These are phyloP conservation scores for Xenops minutus DNA, from an alignment of 2,797 vertebrate genomes.

Conservation along the genomic window DNA sequence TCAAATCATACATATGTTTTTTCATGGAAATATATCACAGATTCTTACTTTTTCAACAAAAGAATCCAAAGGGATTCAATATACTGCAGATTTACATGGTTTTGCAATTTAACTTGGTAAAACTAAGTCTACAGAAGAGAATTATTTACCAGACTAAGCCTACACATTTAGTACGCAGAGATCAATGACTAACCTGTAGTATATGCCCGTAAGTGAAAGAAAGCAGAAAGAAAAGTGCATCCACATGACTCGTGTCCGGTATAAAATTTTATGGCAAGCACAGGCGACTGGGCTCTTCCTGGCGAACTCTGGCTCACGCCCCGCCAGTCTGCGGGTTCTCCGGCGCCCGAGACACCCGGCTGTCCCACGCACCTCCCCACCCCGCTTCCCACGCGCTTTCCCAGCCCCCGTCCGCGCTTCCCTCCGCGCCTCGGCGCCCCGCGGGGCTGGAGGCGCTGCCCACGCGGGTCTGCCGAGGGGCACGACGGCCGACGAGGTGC, in stretches of 20 bases:
- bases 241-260: accelerated
- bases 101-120: background rate
- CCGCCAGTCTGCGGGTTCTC: background rate
- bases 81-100: background rate
- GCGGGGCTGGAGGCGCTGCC: background rate
- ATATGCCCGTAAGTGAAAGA: background rate
- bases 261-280: too few species aligned
- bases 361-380: accelerated
- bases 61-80: background rate
- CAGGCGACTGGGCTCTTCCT: background rate
- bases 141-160: background rate
- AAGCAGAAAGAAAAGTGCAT: background rate
- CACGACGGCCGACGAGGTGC: too few species aligned
- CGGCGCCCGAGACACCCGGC: background rate
- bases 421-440: background rate
- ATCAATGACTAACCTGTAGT: accelerated
- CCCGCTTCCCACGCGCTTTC: accelerated
- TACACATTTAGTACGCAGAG: accelerated
- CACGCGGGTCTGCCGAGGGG: background rate
- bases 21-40: background rate
- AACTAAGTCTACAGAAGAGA: background rate
- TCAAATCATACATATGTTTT: background rate
- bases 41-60: background rate
- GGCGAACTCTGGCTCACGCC: background rate
- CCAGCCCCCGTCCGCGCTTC: accelerated